Evolutionary conservation across 2,797 vertebrate genomes (phyloP).

Genomic region (Pseudopleuronectes americanus): DNA sequence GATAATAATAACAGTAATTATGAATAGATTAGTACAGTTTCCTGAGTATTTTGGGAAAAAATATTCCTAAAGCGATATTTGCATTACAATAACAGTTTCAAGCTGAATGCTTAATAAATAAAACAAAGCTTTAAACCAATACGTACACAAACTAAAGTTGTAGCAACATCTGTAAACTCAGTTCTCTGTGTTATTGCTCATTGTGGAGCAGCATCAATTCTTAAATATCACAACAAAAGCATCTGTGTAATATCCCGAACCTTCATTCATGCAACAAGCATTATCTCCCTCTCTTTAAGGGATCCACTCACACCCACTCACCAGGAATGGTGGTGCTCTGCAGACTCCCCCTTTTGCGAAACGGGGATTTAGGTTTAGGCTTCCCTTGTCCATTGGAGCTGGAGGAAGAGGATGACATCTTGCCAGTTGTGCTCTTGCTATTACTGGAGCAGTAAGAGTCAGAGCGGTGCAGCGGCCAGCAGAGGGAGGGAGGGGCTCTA

Average conservation of each 20-base stretch:
- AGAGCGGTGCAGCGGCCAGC: constrained; percentile 60
- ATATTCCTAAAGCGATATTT: not conserved
- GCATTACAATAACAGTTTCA: not conserved
- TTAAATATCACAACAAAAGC: constrained; percentile 34
- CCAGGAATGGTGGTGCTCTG: constrained; percentile 86
- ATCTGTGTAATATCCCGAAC: constrained; percentile 13
- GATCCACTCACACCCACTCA: constrained; percentile 76
- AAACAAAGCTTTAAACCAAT: constrained; percentile 14
- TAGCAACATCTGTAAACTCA: constrained; percentile 9
- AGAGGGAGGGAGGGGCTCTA: constrained; percentile 59
- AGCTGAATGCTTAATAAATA: constrained; percentile 10
- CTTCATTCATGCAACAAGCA: constrained; percentile 6
- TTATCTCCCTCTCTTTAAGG: constrained; percentile 26
- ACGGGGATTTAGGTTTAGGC: constrained; percentile 77
- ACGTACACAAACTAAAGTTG: constrained; percentile 1
- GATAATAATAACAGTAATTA: not conserved
- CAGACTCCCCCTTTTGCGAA: constrained; percentile 87
- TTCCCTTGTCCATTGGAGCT: constrained; percentile 69
- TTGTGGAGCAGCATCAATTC: constrained; percentile 9
- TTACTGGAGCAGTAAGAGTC: constrained; percentile 57
- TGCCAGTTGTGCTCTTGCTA: constrained; percentile 50
- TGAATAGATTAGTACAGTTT: not conserved
- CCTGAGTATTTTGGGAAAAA: not conserved
- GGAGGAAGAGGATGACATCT: constrained; percentile 76
- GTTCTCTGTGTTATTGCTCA: constrained; percentile 2